These are phyloP conservation scores for Spatulosminthurus flaviceps DNA, from an alignment of 2,888 invertebrate genomes.

Conservation along the genomic window DNA sequence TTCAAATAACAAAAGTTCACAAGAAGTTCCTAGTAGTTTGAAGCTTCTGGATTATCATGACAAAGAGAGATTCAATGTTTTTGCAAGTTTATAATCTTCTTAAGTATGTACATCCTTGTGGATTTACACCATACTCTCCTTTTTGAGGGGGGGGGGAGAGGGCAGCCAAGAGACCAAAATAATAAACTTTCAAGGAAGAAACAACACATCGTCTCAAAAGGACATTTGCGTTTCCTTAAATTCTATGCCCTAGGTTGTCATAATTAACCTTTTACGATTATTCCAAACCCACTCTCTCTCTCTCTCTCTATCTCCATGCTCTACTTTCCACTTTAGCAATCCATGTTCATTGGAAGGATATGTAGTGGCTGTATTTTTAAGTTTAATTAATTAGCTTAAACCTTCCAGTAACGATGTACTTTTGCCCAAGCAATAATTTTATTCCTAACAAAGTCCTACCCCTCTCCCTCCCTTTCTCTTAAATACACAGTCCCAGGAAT, in stretches of 20 bases:
- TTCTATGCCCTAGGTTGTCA: conserved; percentile 1
- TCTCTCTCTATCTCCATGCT: too few relatives aligned
- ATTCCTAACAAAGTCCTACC: neutral
- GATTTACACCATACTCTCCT: conserved; percentile 20
- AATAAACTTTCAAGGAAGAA: conserved; percentile 19
- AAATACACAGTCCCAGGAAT: too few relatives aligned
- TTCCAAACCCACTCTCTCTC: neutral
- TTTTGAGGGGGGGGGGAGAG: too few relatives aligned
- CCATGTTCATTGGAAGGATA: conserved; percentile 2
- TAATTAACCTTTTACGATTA: conserved; percentile 18
- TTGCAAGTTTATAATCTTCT: conserved; percentile 42
- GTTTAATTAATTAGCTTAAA: neutral
- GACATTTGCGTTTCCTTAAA: conserved; percentile 9
- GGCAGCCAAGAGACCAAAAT: neutral
- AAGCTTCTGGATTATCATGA: conserved; percentile 44
- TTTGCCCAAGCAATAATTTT: neutral
- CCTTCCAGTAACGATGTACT: neutral
- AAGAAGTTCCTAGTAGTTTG: conserved; percentile 40
- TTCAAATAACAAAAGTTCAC: conserved; percentile 42
- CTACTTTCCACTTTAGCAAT: neutral
- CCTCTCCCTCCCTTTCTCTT: too few relatives aligned
- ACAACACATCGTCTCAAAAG: neutral
- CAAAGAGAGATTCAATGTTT: conserved; percentile 46
- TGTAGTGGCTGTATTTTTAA: neutral
- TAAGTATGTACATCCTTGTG: conserved; percentile 15